These are phyloP conservation scores for Onychostruthus taczanowskii DNA, from an alignment of 2,113 vertebrate species.

Conservation along the genomic window DNA sequence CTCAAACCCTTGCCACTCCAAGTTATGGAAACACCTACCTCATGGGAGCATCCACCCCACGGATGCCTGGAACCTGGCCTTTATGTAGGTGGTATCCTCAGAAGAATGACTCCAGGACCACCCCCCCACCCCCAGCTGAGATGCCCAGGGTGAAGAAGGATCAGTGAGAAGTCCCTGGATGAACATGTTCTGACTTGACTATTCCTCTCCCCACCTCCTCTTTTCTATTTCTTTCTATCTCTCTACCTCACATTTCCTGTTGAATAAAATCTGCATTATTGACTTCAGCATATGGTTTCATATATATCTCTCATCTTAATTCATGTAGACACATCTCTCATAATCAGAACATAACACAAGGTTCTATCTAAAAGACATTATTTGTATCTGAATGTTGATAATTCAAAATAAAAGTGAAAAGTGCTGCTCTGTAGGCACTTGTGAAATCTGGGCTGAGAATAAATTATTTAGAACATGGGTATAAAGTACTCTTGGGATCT, in stretches of 20 bases:
- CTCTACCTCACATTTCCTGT: not conserved
- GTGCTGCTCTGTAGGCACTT: not conserved
- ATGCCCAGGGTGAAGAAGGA: not conserved
- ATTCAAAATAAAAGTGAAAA: not conserved
- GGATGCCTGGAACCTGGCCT: not conserved
- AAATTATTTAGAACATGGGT: not conserved
- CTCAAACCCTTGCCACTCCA: not conserved
- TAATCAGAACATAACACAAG: not conserved
- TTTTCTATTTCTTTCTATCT: not conserved
- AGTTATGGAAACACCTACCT: no score
- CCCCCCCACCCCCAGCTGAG: no score
- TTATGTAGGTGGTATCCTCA: not conserved
- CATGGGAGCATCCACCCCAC: not conserved
- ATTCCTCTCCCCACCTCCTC: not conserved
- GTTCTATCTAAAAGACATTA: not conserved
- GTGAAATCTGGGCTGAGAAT: not conserved
- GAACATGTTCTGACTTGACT: not conserved
- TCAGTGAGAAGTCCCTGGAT: accelerated
- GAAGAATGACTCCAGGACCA: not conserved
- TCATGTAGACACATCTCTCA: not conserved
- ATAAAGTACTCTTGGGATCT: not conserved
- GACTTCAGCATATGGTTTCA: not conserved
- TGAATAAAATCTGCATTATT: not conserved
- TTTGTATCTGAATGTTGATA: not conserved
- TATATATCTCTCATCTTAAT: not conserved